Evolutionary conservation across 37 sponge, comb jelly and placozoan species (phyloP), one percentile per base, ranked within the genome.

Genomic region (Cladorhizidae sp.): DNA sequence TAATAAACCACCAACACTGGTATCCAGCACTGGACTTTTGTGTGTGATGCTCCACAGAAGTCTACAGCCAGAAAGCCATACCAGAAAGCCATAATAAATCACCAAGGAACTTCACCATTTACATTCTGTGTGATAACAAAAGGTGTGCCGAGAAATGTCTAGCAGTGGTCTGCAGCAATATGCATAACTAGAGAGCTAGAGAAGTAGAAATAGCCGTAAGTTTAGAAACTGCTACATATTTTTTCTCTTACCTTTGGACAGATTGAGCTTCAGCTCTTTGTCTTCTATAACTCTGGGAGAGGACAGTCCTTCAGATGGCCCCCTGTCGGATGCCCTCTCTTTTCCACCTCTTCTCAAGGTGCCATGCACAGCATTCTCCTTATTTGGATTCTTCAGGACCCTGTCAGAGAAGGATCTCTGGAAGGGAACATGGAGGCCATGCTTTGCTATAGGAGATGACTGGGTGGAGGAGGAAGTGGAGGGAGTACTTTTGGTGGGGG

Each of bases 201-300:
- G n/a, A n/a, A n/a, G n/a, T n/a, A n/a, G n/a, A n/a, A n/a, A n/a
- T n/a, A n/a, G n/a, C n/a, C n/a, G n/a, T n/a, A n/a, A n/a, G n/a
- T n/a, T n/a, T n/a, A n/a, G n/a, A n/a, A n/a, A n/a, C n/a, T n/a
- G n/a, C 20, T 12, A 64, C 31, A 28, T 15, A 11, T 25, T 64
- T 25, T 26, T 25, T 26, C 31, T 36, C 72, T 42, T n/a, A 71
- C 72, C 72, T 71, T 71, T n/a, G 3, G n/a, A 22, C 3, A 71
- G 45, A 71, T 42, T 42, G 72, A 71, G 23, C 22, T 71, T 45
- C 43, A 71, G 28, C 5, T 39, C 72, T n/a, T 37, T 37, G 36
- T 71, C 72, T 25, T 41, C 72, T 71, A 45, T 71, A 14, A 23
- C n/a, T 71, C 28, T 41, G 26, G 72, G 49, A 18, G 72, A 25